Evolutionary conservation across 2,888 invertebrate species (phyloP).

Genomic region (Galerucella pusilla): DNA sequence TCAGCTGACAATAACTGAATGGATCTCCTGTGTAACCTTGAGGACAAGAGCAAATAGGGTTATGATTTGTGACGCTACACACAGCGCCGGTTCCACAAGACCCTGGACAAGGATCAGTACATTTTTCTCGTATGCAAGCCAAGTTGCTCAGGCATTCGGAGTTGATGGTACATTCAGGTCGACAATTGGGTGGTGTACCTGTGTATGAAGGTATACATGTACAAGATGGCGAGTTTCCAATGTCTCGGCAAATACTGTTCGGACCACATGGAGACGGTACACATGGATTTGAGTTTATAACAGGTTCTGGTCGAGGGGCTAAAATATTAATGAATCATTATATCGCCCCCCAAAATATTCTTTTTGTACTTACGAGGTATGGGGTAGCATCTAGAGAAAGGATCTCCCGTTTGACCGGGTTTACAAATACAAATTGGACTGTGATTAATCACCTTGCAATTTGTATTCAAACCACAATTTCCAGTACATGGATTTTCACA

Average conservation of each 20-base stretch:
- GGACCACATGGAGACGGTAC: constrained; percentile 78
- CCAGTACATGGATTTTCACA: constrained; percentile 82
- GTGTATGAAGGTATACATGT: constrained; percentile 74
- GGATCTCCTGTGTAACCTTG: constrained; percentile 71
- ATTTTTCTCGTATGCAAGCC: constrained; percentile 80
- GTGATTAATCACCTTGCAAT: constrained; percentile 81
- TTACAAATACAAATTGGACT: constrained; percentile 82
- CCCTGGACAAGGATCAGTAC: constrained; percentile 79
- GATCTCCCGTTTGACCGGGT: constrained; percentile 73
- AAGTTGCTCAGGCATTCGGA: constrained; percentile 77
- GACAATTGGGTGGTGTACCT: constrained; percentile 79
- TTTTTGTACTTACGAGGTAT: constrained; percentile 51
- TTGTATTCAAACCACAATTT: constrained; percentile 75
- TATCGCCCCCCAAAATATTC: background rate
- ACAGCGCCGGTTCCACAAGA: constrained; percentile 75
- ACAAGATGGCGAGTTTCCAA: constrained; percentile 73
- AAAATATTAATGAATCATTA: constrained; percentile 34
- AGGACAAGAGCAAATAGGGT: constrained; percentile 75
- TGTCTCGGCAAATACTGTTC: constrained; percentile 72
- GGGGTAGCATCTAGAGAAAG: constrained; percentile 74
- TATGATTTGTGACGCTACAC: constrained; percentile 76
- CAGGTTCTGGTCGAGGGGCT: constrained; percentile 50
- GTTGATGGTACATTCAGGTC: constrained; percentile 79
- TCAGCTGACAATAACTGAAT: constrained; percentile 65
- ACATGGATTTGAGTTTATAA: constrained; percentile 71